Conservation (phyloP, 1,140 invertebrate genomes). For the Euschistus heros region DNA sequence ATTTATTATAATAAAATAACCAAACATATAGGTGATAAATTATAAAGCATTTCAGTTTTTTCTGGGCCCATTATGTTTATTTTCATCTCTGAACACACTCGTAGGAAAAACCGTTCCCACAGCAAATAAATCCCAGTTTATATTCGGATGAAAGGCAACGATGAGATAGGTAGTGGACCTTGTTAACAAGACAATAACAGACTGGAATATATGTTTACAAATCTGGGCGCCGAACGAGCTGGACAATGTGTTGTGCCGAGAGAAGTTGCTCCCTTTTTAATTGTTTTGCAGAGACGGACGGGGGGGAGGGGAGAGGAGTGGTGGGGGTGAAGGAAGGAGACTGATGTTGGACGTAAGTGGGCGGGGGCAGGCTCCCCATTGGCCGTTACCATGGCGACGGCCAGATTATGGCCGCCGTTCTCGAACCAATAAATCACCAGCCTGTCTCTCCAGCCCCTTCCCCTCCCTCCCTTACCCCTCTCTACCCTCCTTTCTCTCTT, state of each 20-base stretch:
- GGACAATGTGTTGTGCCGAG: neutral
- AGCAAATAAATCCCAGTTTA: no score
- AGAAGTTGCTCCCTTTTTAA: conserved; percentile 3
- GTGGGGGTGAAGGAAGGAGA: neutral
- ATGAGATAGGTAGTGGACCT: neutral
- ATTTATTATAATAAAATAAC: no score
- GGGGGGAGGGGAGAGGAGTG: neutral
- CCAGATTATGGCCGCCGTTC: conserved; percentile 13
- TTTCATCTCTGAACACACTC: no score
- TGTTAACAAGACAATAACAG: conserved; percentile 6
- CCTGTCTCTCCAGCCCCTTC: neutral
- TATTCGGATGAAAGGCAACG: no score
- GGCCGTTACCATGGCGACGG: conserved; percentile 12
- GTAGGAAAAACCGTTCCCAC: no score
- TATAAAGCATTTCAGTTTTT: no score
- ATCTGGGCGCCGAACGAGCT: neutral
- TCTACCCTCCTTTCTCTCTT: conserved; percentile 4
- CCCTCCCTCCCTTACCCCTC: neutral
- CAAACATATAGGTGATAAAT: no score
- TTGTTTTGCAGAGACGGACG: neutral
- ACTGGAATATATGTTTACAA: conserved; percentile 7
- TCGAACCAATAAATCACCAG: conserved; percentile 7
- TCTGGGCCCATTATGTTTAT: no score
- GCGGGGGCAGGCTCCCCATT: conserved; percentile 4
- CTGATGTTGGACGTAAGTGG: neutral